These are phyloP conservation scores for Sebastes oblongus DNA, from an alignment of 2,797 vertebrate species.

Conservation along the genomic window DNA sequence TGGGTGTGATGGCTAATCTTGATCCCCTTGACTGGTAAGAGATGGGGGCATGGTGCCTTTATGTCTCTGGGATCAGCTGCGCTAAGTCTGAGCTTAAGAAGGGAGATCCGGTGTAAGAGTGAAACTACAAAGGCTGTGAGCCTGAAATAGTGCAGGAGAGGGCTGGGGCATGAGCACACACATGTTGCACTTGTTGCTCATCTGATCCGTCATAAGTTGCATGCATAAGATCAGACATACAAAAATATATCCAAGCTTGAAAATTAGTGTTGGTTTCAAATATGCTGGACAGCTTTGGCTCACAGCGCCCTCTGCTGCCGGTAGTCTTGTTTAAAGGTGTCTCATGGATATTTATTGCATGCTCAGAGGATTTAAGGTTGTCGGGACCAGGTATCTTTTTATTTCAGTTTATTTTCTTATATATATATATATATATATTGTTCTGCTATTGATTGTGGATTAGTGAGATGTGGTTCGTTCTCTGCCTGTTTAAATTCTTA, in stretches of 20 bases:
- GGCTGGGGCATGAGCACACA: constrained; percentile 35
- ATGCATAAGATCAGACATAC: constrained; percentile 22
- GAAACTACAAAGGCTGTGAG: constrained; percentile 69
- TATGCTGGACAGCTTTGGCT: constrained; percentile 7
- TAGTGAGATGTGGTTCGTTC: too few species aligned
- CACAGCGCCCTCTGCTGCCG: constrained; percentile 68
- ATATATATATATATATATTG: too few species aligned
- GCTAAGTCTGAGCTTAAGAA: constrained; percentile 77
- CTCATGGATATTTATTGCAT: background rate
- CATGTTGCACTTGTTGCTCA: constrained; percentile 44
- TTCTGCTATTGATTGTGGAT: too few species aligned
- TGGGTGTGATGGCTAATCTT: constrained; percentile 71
- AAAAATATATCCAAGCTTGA: constrained; percentile 6
- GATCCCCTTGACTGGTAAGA: constrained; percentile 66
- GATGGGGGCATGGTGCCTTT: constrained; percentile 79
- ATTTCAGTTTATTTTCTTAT: too few species aligned
- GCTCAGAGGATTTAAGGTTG: background rate
- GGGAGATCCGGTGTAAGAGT: constrained; percentile 71
- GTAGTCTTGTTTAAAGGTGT: too few species aligned
- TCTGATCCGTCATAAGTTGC: constrained; percentile 33
- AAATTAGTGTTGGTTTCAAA: background rate
- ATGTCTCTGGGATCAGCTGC: constrained; percentile 82
- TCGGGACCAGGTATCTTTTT: background rate
- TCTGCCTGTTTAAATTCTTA: too few species aligned
- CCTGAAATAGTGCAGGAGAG: constrained; percentile 67